Conservation (phyloP, 2,888 invertebrate genomes). For the Acanthopleura granulata region DNA sequence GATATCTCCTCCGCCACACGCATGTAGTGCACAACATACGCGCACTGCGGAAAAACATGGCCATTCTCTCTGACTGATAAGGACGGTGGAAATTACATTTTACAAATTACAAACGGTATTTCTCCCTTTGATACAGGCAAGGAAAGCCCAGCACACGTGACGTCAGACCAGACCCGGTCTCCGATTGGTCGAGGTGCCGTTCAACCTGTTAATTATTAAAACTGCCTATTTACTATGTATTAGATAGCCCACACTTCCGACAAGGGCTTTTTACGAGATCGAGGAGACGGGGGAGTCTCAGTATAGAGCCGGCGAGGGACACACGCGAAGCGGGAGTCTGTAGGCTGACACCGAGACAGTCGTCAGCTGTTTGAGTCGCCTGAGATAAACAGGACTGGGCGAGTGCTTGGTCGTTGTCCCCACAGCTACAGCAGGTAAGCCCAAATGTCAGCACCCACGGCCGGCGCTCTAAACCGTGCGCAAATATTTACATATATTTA, state of each 20-base stretch:
- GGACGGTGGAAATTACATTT: neutral
- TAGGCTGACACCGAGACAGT: neutral
- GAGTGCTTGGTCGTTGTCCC: neutral
- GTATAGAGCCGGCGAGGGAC: neutral
- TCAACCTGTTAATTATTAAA: constrained; percentile 3
- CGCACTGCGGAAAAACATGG: no score
- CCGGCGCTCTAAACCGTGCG: no score
- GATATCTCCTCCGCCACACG: no score
- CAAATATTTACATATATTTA: no score
- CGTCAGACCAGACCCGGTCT: neutral
- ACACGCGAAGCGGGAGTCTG: no score
- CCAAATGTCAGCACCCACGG: no score
- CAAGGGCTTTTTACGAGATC: constrained; percentile 15
- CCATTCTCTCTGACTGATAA: no score
- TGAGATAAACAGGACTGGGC: neutral
- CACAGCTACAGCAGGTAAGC: neutral
- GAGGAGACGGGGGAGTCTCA: neutral
- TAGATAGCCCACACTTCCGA: constrained; percentile 10
- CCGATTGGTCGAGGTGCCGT: neutral
- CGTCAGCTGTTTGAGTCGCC: neutral
- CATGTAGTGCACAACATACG: no score
- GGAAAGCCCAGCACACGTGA: neutral
- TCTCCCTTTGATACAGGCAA: neutral
- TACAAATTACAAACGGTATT: neutral
- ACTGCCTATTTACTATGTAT: constrained; percentile 18